Evolutionary conservation across 2,888 invertebrate genomes (phyloP).

Genomic region (Atrina japonica): DNA sequence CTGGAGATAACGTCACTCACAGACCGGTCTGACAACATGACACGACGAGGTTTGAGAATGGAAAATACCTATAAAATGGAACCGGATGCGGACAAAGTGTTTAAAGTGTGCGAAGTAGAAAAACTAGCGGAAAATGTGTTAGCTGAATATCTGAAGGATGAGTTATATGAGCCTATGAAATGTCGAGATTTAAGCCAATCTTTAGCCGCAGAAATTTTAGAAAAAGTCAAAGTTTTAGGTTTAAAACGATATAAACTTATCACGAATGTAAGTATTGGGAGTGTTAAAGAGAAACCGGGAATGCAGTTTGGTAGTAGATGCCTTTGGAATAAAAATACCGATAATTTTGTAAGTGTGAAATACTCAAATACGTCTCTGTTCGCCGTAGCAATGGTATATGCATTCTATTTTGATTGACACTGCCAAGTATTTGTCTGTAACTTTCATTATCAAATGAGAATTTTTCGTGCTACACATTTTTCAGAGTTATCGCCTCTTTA

Average conservation of each 20-base stretch:
- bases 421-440: no score
- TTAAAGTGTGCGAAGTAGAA: slow-evolving; percentile 49
- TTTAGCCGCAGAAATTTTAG: slow-evolving; percentile 68
- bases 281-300: slow-evolving; percentile 70
- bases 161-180: slow-evolving; percentile 61
- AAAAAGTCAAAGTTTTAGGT: slow-evolving; percentile 64
- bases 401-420: slow-evolving; percentile 70
- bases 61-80: slow-evolving; percentile 55
- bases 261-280: slow-evolving; percentile 75
- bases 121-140: slow-evolving; percentile 52
- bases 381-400: slow-evolving; percentile 77
- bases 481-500: no score
- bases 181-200: slow-evolving; percentile 70
- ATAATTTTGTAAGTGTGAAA: slow-evolving; percentile 76
- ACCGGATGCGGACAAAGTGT: slow-evolving; percentile 45
- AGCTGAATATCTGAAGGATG: slow-evolving; percentile 55
- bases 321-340: slow-evolving; percentile 76
- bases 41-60: slow-evolving; percentile 25
- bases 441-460: no score
- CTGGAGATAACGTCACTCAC: slow-evolving; percentile 56
- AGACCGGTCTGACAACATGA: slow-evolving; percentile 31
- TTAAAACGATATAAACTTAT: slow-evolving; percentile 72
- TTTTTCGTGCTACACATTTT: no score
- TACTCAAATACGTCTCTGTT: slow-evolving; percentile 74
- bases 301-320: slow-evolving; percentile 77